Evolutionary conservation across 2,797 vertebrate genomes (phyloP), one percentile per base, ranked within the genome.

Genomic region (Dermochelys coriacea): DNA sequence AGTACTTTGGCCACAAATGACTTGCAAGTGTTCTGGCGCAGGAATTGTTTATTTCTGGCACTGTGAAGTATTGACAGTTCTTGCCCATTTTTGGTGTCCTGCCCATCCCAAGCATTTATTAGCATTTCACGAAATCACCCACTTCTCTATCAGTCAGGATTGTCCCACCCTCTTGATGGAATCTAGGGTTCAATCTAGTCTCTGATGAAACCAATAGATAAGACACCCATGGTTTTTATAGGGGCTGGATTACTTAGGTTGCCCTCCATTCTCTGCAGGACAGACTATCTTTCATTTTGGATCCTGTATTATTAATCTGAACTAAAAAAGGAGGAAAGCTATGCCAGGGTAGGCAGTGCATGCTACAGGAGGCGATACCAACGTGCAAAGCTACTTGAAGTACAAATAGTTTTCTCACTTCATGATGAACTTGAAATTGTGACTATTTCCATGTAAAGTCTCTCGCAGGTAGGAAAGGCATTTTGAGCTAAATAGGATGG

Each of bases 301-400:
- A 88, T 93, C 82, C 86, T 1, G 34, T 93, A 93, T 91, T 95
- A 82, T 55, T 87, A 50, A 91, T 47, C 47, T 31, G 45, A 89
- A 92, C 95, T 94, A 96, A 94, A 83, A 93, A 96, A 94, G 15
- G 74, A 50, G 96, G 97, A 95, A 87, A 80, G 91, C 85, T 95
- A 93, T 95, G 91, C 85, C 51, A 86, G 57, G 90, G 80, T 88
- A 93, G 94, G 89, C 86, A 84, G 89, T 97, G 92, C 83, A 87
- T 57, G 90, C 89, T 83, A 84, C 83, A 88, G 94, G 77, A 47
- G 77, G 80, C 91, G 84, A 93, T 93, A 94, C 71, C 59, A 89
- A 93, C 80, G 89, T 78, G 57, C 84, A 88, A 92, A 93, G 71
- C 61, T 37, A 84, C 80, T 82, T 84, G 80, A 94, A 95, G 95